These are phyloP conservation scores for Ecdyonurus torrentis DNA, from an alignment of 2,888 invertebrate genomes.

Conservation along the genomic window DNA sequence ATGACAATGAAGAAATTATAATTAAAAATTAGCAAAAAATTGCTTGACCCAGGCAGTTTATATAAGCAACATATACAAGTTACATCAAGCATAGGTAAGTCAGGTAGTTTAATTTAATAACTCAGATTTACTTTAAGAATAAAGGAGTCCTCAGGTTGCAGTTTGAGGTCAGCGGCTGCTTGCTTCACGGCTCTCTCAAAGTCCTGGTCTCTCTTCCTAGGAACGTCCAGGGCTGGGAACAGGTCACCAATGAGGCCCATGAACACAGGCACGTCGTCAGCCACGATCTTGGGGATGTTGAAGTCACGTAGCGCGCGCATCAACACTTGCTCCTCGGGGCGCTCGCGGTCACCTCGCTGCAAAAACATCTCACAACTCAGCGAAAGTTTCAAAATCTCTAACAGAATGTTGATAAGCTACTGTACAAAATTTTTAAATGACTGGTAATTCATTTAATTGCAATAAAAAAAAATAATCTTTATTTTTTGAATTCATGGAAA, in stretches of 20 bases:
- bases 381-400: too few relatives aligned
- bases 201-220: conserved; percentile 66
- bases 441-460: too few relatives aligned
- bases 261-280: conserved; percentile 80
- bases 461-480: too few relatives aligned
- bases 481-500: too few relatives aligned
- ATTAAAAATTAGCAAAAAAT: conserved; percentile 3
- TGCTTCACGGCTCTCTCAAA: conserved; percentile 65
- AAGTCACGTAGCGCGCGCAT: conserved; percentile 90
- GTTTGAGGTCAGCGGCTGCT: conserved; percentile 61
- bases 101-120: background rate
- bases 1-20: conserved; percentile 4
- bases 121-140: conserved; percentile 56
- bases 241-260: conserved; percentile 89
- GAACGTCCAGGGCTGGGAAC: conserved; percentile 84
- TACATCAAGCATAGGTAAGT: background rate
- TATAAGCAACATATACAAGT: background rate
- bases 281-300: conserved; percentile 86
- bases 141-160: conserved; percentile 85
- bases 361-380: too few relatives aligned
- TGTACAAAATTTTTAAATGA: too few relatives aligned
- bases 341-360: conserved; percentile 47
- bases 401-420: too few relatives aligned
- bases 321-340: conserved; percentile 82
- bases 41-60: background rate